Evolutionary conservation across 23 tunicate genomes (phyloP), one percentile per base, ranked within the genome.

Genomic region (Phallusia fumigata): DNA sequence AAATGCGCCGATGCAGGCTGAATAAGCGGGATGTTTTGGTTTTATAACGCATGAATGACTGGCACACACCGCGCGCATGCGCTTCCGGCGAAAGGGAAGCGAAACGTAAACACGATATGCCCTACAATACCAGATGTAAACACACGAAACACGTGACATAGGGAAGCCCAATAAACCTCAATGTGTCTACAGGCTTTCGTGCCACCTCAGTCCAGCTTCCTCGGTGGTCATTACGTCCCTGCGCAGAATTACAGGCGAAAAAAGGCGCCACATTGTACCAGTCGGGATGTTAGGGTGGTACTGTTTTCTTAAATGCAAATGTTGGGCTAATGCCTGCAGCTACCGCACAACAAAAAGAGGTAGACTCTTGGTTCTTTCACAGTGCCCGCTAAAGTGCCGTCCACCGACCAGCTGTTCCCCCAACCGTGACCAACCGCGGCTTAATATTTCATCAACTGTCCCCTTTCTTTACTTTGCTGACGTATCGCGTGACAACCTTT

Each of bases 361-460:
- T 40, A 40, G 47, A 10, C 47, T 5, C 10, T 40, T 40, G 47
- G 47, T 40, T 40, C 47, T 40, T 40, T 40, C 10, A 40, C 47
- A n/a, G n/a, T 58, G 26, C 69, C 69, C 8, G 69, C 13, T 8
- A 58, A 22, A 58, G 13, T 16, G 69, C 13, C 13, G 69, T 58
- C 69, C 69, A 58, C 13, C 69, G 69, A 58, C 69, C 69, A 58
- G 69, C 11, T 58, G 69, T 22, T n/a, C n/a, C 69, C 26, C 28
- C 28, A 21, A 24, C 69, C 69, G 28, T 22, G 69, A 22, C 69
- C 28, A 58, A 24, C 28, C 69, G 26, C 69, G 69, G 69, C 69
- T 58, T 24, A 58, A 58, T 58, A 58, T 58, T 58, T 58, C 69
- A 58, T 58, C 69, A 24, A 58, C 26, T 58, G 69, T 58, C 69